A percentile compares a stretch with the other conserved stretches of the same genome.
These are phyloP conservation scores for Ceyx erithaca DNA, from an alignment of 2,797 vertebrate species.

Conservation along the genomic window DNA sequence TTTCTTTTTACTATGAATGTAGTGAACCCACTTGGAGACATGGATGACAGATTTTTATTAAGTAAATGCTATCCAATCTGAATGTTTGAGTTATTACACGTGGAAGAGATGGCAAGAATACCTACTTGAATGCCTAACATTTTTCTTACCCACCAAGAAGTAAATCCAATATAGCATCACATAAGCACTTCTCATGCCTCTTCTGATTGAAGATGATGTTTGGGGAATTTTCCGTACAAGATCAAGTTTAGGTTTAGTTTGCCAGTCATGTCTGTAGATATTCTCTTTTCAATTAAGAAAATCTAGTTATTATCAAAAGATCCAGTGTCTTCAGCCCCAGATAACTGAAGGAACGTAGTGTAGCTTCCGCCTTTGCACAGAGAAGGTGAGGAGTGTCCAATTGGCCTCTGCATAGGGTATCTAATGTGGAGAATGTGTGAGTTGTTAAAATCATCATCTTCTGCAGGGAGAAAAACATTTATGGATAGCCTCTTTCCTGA, in stretches of 20 bases:
- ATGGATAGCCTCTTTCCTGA: neutral
- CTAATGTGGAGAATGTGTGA: neutral
- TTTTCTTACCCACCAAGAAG: slow-evolving; percentile 8
- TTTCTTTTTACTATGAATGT: neutral
- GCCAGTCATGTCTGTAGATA: neutral
- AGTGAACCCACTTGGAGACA: neutral
- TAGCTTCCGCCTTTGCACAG: neutral
- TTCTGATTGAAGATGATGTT: neutral
- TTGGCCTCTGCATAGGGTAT: neutral
- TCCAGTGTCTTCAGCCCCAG: neutral
- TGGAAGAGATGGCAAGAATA: slow-evolving; percentile 16
- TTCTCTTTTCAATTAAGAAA: neutral
- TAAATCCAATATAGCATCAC: neutral
- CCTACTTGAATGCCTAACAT: slow-evolving; percentile 5
- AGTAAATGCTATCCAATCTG: neutral
- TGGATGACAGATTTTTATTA: slow-evolving; percentile 6
- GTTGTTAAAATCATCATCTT: neutral
- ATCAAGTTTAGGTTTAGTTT: neutral
- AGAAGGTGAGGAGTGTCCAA: neutral
- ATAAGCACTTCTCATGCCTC: neutral
- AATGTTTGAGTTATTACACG: neutral
- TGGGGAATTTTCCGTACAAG: neutral
- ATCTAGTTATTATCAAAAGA: neutral
- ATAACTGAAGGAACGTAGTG: neutral
- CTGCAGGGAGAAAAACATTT: neutral